Evolutionary conservation across 2,113 vertebrate species (phyloP).

Genomic region (Pteronura brasiliensis): DNA sequence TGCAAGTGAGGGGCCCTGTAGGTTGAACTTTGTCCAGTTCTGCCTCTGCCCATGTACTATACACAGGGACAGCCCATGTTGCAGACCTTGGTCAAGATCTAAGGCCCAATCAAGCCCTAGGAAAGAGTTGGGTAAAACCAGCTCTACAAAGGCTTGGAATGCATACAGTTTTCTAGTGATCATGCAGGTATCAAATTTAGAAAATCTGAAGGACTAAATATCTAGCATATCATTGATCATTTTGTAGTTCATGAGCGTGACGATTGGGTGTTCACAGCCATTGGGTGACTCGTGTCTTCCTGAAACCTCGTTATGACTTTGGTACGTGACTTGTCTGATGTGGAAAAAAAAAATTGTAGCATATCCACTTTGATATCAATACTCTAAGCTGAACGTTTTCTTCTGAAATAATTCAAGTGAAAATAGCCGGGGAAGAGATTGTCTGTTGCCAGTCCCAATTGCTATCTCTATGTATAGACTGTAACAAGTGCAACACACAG

Average conservation of each 20-base stretch:
- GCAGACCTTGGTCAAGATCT: background rate
- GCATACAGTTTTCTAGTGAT: background rate
- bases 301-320: background rate
- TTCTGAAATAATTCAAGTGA: background rate
- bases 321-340: background rate
- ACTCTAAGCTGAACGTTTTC: background rate
- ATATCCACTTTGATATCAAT: background rate
- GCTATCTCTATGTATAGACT: background rate
- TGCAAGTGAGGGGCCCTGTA: background rate
- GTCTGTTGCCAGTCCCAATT: background rate
- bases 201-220: background rate
- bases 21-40: background rate
- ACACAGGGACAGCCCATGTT: background rate
- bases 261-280: background rate
- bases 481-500: background rate
- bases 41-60: background rate
- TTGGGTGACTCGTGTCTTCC: background rate
- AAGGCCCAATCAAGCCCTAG: background rate
- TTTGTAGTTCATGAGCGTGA: background rate
- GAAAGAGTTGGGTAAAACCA: background rate
- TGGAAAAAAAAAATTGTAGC: background rate
- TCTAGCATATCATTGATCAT: background rate
- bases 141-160: background rate
- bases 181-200: background rate
- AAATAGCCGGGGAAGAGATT: background rate